These are phyloP conservation scores for Scopus umbretta DNA, from an alignment of 2,113 vertebrate genomes.

Conservation along the genomic window DNA sequence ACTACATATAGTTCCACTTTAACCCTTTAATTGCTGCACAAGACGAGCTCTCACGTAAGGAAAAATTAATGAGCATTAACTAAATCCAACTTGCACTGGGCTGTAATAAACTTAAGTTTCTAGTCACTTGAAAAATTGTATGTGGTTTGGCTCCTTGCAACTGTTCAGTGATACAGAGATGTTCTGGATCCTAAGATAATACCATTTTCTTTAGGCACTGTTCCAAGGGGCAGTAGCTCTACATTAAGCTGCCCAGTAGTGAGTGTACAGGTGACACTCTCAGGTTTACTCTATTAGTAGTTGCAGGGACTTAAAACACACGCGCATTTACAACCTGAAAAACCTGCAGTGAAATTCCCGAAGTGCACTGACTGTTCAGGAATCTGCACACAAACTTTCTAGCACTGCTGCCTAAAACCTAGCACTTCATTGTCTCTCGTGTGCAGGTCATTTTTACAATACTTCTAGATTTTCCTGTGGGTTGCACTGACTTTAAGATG, in stretches of 20 bases:
- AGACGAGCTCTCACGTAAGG: background rate
- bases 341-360: background rate
- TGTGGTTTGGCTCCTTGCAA: slow-evolving; percentile 3
- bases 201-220: background rate
- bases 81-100: slow-evolving; percentile 4
- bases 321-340: background rate
- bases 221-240: background rate
- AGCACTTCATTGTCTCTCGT: background rate
- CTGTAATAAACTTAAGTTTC: background rate
- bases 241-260: background rate
- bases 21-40: background rate
- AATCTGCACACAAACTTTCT: background rate
- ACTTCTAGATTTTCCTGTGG: slow-evolving; percentile 6
- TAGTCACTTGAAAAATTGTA: background rate
- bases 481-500: slow-evolving; percentile 49
- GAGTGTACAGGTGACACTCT: background rate
- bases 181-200: background rate
- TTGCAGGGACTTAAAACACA: background rate
- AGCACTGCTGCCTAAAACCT: slow-evolving; percentile 13
- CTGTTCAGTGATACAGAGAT: background rate
- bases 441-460: slow-evolving; percentile 21
- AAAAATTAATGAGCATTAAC: background rate
- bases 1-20: background rate
- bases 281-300: background rate
- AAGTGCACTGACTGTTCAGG: slow-evolving; percentile 21